Percentiles rank a stretch among this genome's conserved stretches.
Evolutionary conservation across 2,888 invertebrate genomes (phyloP).

Genomic region (Drosophila algonquin): DNA sequence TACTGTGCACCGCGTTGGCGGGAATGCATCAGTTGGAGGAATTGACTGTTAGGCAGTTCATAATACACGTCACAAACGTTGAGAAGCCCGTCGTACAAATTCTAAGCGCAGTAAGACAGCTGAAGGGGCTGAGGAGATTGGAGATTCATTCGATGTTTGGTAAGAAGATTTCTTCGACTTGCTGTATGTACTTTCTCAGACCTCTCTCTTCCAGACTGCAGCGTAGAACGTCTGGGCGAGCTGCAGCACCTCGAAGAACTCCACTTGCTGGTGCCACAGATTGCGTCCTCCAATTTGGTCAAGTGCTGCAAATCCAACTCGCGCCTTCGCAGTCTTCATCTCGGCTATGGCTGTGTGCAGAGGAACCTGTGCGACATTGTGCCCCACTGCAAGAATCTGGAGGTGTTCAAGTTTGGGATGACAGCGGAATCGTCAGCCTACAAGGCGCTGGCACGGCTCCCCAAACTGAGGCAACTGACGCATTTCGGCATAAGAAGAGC

Average conservation of each 20-base stretch:
- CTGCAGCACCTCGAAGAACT: slow-evolving; percentile 46
- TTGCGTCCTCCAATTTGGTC: slow-evolving; percentile 12
- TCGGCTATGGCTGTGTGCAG: slow-evolving; percentile 43
- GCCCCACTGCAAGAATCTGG: slow-evolving; percentile 47
- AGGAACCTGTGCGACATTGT: slow-evolving; percentile 48
- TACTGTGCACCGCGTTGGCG: slow-evolving; percentile 32
- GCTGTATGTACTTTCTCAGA: not conserved
- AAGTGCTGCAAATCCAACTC: slow-evolving; percentile 58
- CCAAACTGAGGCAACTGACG: slow-evolving; percentile 45
- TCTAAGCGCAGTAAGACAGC: slow-evolving; percentile 27
- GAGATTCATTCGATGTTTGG: slow-evolving; percentile 47
- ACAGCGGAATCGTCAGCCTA: slow-evolving; percentile 44
- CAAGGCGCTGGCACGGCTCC: slow-evolving; percentile 40
- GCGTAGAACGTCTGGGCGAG: slow-evolving; percentile 33
- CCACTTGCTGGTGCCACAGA: slow-evolving; percentile 32
- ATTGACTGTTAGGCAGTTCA: slow-evolving; percentile 41
- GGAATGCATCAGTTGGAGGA: slow-evolving; percentile 47
- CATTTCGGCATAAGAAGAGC: slow-evolving; percentile 51
- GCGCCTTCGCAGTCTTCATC: slow-evolving; percentile 35
- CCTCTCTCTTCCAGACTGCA: slow-evolving; percentile 32
- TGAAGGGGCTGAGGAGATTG: slow-evolving; percentile 30
- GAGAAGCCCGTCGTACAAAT: slow-evolving; percentile 50
- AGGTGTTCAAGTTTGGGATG: slow-evolving; percentile 57
- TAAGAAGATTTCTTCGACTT: slow-evolving; percentile 4
- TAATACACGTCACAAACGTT: slow-evolving; percentile 5